Evolutionary conservation across 2,797 vertebrate species (phyloP), one percentile per base, ranked within the genome.

Genomic region (Poeciliopsis gracilis): DNA sequence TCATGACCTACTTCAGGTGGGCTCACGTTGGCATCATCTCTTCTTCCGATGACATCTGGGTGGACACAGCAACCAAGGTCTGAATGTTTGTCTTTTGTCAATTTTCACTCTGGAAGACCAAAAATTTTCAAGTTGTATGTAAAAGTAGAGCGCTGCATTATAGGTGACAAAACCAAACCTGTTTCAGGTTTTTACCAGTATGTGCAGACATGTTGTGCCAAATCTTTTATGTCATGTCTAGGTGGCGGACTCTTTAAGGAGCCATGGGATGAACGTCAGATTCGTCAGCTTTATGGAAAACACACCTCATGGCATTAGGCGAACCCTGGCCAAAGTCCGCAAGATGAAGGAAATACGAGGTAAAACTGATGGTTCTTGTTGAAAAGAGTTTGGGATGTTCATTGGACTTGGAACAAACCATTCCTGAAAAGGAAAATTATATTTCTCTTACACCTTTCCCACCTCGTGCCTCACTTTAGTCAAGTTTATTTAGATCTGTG

Each of bases 1-100:
- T 98, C 73, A 93, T 98, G 94, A 96, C 89, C 28, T 94, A 97
- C 92, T 98, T 98, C 82, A 93, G 86, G 63, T 98, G 97, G 97
- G 97, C 97, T 76, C 96, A 97, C 9, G 82, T 97, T 23, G 97
- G 92, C 77, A 94, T 99, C 83, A 90, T 98, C 90, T 95, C 97
- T n/a, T 97, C 97, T 8, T 86, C 83, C 0, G 96, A 97, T 72
- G 97, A 96, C 79, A 90, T 97, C 87, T 99, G 97, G 97, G 82
- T 94, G 45, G 95, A 97, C 73, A 97, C 97, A 2, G 97, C 96
- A 81, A 93, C 80, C 6, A 95, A 95, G 87, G 90, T 94, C 70
- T n/a, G 87, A 66, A 71, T 46, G 23, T 84, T 11, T 41, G n/a
- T 28, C 28, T 33, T 51, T 18, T 38, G 7, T 33, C 4, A 45